Evolutionary conservation across 2,797 vertebrate species (phyloP).

Genomic region (Antrozous pallidus): DNA sequence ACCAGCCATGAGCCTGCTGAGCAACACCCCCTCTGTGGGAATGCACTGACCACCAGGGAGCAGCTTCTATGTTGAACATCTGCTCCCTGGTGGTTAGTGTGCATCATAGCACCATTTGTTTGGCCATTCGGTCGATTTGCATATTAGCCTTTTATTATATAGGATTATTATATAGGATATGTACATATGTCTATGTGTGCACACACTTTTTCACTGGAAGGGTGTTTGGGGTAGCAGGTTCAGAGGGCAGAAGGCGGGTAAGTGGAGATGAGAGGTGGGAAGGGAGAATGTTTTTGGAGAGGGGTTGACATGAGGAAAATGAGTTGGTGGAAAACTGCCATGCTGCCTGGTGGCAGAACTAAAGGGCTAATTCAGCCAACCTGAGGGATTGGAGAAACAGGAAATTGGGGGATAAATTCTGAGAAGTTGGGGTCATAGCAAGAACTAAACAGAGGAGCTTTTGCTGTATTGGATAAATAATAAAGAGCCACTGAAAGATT

Average conservation of each 20-base stretch:
- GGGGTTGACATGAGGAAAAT: not conserved
- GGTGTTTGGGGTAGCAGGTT: not conserved
- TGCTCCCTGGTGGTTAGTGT: no score
- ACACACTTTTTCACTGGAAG: not conserved
- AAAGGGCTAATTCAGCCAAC: not conserved
- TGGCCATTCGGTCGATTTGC: no score
- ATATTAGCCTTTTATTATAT: no score
- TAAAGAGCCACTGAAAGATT: not conserved
- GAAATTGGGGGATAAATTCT: not conserved
- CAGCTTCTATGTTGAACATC: no score
- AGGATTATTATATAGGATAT: no score
- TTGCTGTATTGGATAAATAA: not conserved
- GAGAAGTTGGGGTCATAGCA: not conserved
- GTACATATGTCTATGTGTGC: fast-evolving
- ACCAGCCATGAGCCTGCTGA: no score
- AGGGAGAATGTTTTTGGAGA: not conserved
- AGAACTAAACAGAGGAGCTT: not conserved
- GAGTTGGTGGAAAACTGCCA: not conserved
- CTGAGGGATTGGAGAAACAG: not conserved
- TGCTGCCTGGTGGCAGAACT: not conserved
- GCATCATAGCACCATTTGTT: no score
- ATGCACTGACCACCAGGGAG: no score
- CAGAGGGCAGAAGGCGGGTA: not conserved
- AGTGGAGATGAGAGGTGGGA: not conserved
- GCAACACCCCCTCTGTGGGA: no score